Base-by-base conservation (phyloP, 2,888 invertebrate species). In the Andrena haemorrhoa region DNA sequence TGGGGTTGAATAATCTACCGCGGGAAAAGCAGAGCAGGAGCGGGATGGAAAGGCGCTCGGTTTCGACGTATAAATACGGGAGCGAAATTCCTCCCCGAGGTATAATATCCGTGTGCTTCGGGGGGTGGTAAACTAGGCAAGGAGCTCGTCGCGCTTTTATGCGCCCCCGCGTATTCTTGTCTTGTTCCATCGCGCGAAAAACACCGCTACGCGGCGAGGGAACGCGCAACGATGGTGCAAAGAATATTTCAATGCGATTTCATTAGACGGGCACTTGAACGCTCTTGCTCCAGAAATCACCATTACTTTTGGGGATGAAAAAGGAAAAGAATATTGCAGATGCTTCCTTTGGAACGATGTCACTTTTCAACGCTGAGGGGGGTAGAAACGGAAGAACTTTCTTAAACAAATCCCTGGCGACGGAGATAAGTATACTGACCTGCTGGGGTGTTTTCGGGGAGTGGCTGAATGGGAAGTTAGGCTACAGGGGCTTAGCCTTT, bases 31-130 rank as follows among this genome's bases (percentile, higher is more conserved):
- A 8, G 33, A 63, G 12, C 6, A 41, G 58, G 60, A 26, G 29
- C 33, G 29, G 47, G 74, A 71, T 41, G 69, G 61, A 72, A 60
- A 51, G 78, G 61, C 79, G 66, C 73, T 81, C 78, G 78, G 78
- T 70, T 65, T 53, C 76, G 60, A 63, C 65, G 63, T 64, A 70
- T 65, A 85, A 74, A 76, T 74, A 74, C 71, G 29, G 58, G 64
- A 66, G 51, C 20, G 41, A 64, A 74, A 82, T 69, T 73, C 63
- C 68, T 72, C 70, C 64, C 58, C 6, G 12, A 58, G 33, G 53
- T 69, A 23, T 49, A 75, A 69, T 64, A 65, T 47, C 41, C 69
- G 75, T 58, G 63, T 75, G 70, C 60, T 70, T 79, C 64, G 8
- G 66, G 69, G 56, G 51, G 10, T 10, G 4, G 8, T 41, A 29